Evolutionary conservation across 2,888 invertebrate species (phyloP).

Genomic region (Scelioninae gen. 1): DNA sequence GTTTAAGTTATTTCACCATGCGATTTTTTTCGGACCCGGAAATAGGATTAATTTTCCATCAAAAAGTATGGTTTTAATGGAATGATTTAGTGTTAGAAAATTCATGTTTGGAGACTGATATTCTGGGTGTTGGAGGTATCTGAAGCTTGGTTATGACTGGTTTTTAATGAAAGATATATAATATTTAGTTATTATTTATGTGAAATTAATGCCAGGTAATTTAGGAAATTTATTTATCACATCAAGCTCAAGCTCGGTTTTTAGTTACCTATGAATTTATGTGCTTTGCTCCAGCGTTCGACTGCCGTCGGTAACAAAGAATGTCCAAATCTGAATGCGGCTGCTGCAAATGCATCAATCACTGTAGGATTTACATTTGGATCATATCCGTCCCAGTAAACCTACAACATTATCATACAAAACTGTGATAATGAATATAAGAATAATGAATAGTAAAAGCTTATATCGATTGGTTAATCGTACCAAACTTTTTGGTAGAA

Average conservation of each 20-base stretch:
- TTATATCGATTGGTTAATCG: not conserved
- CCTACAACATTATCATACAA: conserved; percentile 50
- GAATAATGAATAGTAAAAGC: not conserved
- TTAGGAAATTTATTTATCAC: conserved; percentile 49
- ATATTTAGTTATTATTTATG: conserved; percentile 38
- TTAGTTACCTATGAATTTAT: conserved; percentile 93
- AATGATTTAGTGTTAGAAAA: too few species aligned
- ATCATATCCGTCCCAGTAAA: conserved; percentile 93
- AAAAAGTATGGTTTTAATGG: too few species aligned
- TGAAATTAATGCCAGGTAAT: conserved; percentile 39
- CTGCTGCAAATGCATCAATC: conserved; percentile 95
- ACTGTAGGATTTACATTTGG: conserved; percentile 93
- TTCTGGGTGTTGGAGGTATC: too few species aligned
- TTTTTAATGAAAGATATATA: conserved; percentile 13
- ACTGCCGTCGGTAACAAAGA: conserved; percentile 95
- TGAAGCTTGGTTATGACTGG: not conserved
- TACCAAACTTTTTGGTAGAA: too few species aligned
- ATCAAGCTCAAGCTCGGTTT: conserved; percentile 8
- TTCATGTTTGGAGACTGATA: not conserved
- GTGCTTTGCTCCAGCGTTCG: conserved; percentile 97
- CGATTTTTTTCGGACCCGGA: too few species aligned
- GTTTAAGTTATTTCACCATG: too few species aligned
- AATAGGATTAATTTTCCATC: too few species aligned
- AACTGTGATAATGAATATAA: too few species aligned
- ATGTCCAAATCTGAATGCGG: conserved; percentile 96